Base-by-base conservation (phyloP, 2,113 vertebrate genomes). In the Dicentrarchus labrax region DNA sequence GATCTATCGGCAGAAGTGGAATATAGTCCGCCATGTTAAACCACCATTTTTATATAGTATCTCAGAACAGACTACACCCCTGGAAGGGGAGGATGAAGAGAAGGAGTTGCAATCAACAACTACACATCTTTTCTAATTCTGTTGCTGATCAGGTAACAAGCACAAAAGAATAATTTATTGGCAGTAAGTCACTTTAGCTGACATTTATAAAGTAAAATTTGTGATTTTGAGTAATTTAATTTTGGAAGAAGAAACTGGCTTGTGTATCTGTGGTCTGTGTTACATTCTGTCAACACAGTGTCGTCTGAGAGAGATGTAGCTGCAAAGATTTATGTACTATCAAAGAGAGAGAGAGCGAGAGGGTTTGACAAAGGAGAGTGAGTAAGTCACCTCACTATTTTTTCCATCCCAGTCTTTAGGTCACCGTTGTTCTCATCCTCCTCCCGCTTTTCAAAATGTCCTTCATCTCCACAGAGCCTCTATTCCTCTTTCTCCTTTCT, bases 401-500 rank as follows among this genome's bases (percentile, higher is more conserved):
- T 30, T 60, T 72, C 76, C 78, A 51, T 80, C 68, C 24, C 17
- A 24, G 65, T 86, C 82, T 82, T 82, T 76, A 76, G 66, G 53
- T 80, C 62, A 22, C 60, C 64, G 45, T 84, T 47, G 21, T 59
- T 87, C 73, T 68, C 21, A n/a, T 83, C 66, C 39, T 71, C 39
- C 64, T 67, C 62, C 59, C 43, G 76, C 78, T 86, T 90, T 92
- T 91, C 66, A 72, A 72, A 83, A 80, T 45, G 75, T 59, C 80
- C 68, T 83, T 50, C 50, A 15, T 76, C 91, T 77, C 79, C 54
- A 17, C 72, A 73, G 57, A 79, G 72, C 47, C 65, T 56, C 70
- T 16, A 45, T 53, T 82, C 57, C 51, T 81, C 59, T 48, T 22
- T 19, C 72, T 73, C 74, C 39, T 86, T 81, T 86, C 59, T 84